A percentile compares a stretch with the other conserved stretches of the same genome.
These are phyloP conservation scores for Erythrolamprus reginae DNA, from an alignment of 2,113 vertebrate species.

Conservation along the genomic window DNA sequence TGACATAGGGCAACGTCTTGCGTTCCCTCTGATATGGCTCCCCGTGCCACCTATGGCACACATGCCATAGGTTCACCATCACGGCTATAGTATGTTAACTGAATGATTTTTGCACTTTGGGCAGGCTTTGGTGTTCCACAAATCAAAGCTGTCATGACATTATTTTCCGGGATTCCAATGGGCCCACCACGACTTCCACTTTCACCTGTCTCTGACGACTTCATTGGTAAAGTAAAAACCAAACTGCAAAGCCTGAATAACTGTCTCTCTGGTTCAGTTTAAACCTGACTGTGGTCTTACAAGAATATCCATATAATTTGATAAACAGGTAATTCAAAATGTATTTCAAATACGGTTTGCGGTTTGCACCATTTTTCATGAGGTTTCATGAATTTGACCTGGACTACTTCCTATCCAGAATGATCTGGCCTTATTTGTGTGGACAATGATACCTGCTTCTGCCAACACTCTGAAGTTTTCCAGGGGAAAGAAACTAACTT, in stretches of 20 bases:
- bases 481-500: neutral
- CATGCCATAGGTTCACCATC: too few relatives aligned
- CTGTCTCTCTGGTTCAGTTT: constrained; percentile 31
- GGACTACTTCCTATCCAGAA: neutral
- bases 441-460: neutral
- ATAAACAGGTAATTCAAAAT: neutral
- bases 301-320: constrained; percentile 23
- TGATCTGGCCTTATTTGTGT: neutral
- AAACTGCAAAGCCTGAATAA: constrained; percentile 70
- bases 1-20: too few relatives aligned
- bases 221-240: constrained; percentile 54
- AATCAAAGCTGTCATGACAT: constrained; percentile 87
- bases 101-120: neutral
- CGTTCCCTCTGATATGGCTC: too few relatives aligned
- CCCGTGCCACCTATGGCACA: too few relatives aligned
- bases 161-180: constrained; percentile 82
- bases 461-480: neutral
- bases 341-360: neutral
- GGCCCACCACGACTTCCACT: constrained; percentile 90
- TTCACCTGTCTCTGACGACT: constrained; percentile 58
- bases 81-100: neutral
- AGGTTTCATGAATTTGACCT: constrained; percentile 11
- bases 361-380: constrained; percentile 23
- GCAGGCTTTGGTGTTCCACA: constrained; percentile 87
- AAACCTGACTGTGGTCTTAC: fast-evolving